Percentiles rank a stretch among this genome's conserved stretches.
Conservation (phyloP, 2,888 invertebrate genomes). For the Cosmia trapezina region DNA sequence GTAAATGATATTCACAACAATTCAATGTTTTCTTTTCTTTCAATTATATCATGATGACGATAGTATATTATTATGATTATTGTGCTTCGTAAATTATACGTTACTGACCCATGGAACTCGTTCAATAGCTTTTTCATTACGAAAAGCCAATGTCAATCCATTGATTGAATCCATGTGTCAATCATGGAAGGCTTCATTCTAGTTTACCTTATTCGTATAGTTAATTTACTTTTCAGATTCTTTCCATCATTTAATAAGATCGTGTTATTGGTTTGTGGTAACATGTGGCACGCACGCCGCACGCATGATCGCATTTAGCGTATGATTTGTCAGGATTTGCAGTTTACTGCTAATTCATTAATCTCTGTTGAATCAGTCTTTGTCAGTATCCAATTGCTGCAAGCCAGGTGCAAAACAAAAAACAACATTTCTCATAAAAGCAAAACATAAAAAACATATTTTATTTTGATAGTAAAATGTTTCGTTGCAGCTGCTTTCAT, state of each 20-base stretch:
- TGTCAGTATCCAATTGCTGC: background rate
- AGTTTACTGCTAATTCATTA: slow-evolving; percentile 1
- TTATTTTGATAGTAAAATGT: slow-evolving; percentile 7
- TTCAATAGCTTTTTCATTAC: slow-evolving; percentile 43
- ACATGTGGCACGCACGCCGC: background rate
- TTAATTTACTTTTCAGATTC: slow-evolving; percentile 30
- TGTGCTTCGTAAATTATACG: slow-evolving; percentile 8
- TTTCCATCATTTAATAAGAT: slow-evolving; percentile 41
- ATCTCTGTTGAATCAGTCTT: slow-evolving; percentile 7
- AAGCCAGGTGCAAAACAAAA: slow-evolving; percentile 3
- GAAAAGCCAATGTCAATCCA: slow-evolving; percentile 49
- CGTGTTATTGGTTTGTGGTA: slow-evolving; percentile 10
- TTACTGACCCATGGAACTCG: slow-evolving; percentile 38
- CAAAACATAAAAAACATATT: slow-evolving; percentile 5
- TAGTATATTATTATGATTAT: background rate
- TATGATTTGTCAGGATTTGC: background rate
- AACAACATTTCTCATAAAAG: background rate
- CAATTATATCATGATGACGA: background rate
- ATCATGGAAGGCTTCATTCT: slow-evolving; percentile 60
- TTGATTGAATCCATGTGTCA: no score
- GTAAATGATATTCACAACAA: background rate
- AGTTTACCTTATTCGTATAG: slow-evolving; percentile 57
- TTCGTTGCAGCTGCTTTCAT: slow-evolving; percentile 12
- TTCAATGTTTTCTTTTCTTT: background rate
- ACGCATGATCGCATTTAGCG: slow-evolving; percentile 6